These are phyloP conservation scores for Charadrius vociferus DNA, from an alignment of 2,113 vertebrate species.

Conservation along the genomic window DNA sequence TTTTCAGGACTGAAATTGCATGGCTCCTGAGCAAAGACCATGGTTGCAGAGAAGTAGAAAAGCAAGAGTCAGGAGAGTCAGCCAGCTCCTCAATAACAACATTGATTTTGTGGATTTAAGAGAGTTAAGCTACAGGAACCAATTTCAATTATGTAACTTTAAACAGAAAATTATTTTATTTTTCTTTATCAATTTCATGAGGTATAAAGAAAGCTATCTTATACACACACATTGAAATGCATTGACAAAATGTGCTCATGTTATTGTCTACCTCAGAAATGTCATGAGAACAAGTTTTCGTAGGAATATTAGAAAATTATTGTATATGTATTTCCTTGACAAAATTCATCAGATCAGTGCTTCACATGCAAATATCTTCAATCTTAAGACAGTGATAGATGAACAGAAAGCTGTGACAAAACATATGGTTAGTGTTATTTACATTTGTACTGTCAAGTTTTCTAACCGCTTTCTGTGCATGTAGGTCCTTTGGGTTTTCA, in stretches of 20 bases:
- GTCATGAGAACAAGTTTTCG: neutral
- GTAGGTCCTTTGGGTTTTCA: neutral
- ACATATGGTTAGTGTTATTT: neutral
- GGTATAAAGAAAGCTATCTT: neutral
- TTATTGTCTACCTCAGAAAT: neutral
- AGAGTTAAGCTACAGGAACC: neutral
- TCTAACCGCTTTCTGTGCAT: neutral
- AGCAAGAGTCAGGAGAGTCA: neutral
- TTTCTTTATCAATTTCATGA: neutral
- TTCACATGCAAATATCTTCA: neutral
- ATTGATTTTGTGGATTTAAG: neutral
- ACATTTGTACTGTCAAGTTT: neutral
- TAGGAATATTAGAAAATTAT: neutral
- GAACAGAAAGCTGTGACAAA: neutral
- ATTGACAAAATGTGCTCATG: neutral
- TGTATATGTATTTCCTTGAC: neutral
- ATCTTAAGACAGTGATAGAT: neutral
- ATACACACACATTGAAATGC: neutral
- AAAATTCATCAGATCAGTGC: neutral
- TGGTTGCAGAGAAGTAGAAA: neutral
- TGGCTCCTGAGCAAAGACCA: neutral
- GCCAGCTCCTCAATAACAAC: rapidly evolving
- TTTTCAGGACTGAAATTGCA: neutral
- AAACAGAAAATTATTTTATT: neutral
- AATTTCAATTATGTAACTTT: neutral